Evolutionary conservation across 2,797 vertebrate species (phyloP), one percentile per base, ranked within the genome.

Genomic region (Phataginus tricuspis): DNA sequence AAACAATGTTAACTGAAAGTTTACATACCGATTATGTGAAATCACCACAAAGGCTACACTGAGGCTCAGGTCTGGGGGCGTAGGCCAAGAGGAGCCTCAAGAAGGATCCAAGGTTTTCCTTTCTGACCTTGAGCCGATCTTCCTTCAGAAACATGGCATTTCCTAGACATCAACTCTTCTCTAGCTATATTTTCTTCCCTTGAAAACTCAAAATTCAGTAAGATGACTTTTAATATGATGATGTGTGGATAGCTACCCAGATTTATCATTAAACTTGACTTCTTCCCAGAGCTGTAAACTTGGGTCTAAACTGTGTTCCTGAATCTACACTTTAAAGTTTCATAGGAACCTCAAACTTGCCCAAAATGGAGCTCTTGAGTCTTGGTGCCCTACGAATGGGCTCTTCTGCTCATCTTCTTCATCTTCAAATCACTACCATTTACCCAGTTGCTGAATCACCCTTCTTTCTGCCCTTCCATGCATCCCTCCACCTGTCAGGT

Each of bases 1-100:
- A 94, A 93, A 94, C 74, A 49, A 61, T 42, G 93, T 71, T 96
- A 51, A 42, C 57, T 83, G 57, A 69, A 96, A 72, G 59, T 79
- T 96, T 95, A 71, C 71, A 79, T 42, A 51, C 55, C 39, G 39
- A 68, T 88, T 85, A 91, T 71, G 61, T 88, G 66, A 96, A 63
- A 82, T 34, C 15, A 4, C n/a, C 57, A 63, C 19, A 42, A 84
- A 95, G 61, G 13, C 92, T 77, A 69, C 84, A 51, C 86, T 77
- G 79, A 82, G 8, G 42, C 23, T 66, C 21, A 66, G 45, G 39
- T 74, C 87, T 19, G 2, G 75, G 51, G n/a, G 68, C 7, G 14
- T 7, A 31, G 27, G 19, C 25, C 57, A 78, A n/a, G 4, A 53
- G 4, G 29, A 18, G n/a, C 77, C 51, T 84, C 23, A 49, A 45